Evolutionary conservation across 2,797 vertebrate species (phyloP).

Genomic region (Apogon hyalosoma): DNA sequence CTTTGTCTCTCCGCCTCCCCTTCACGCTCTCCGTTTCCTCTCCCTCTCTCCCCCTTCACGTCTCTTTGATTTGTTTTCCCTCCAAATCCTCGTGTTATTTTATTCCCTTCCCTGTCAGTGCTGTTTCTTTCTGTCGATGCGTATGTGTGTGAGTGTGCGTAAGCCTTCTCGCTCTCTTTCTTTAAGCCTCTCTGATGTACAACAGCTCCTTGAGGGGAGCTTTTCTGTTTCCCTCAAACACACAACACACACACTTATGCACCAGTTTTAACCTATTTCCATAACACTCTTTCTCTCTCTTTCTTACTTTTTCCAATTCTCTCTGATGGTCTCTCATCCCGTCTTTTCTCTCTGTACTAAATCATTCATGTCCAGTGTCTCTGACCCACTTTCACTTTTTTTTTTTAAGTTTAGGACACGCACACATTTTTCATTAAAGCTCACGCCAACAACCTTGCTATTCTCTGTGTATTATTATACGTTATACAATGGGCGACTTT

Average conservation of each 20-base stretch:
- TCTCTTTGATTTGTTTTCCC: constrained; percentile 83
- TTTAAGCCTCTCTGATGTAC: constrained; percentile 80
- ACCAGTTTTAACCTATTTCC: constrained; percentile 76
- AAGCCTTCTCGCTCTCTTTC: constrained; percentile 64
- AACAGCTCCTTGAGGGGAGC: constrained; percentile 79
- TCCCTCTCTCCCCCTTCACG: constrained; percentile 50
- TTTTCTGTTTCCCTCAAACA: constrained; percentile 64
- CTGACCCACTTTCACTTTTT: constrained; percentile 65
- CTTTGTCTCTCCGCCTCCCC: constrained; percentile 57
- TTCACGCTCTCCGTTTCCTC: constrained; percentile 27
- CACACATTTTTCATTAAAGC: constrained; percentile 43
- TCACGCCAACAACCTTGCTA: constrained; percentile 28
- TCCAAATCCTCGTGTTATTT: constrained; percentile 82
- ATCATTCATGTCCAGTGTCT: constrained; percentile 75
- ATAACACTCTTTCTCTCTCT: constrained; percentile 40
- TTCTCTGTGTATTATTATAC: constrained; percentile 38
- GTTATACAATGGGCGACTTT: constrained; percentile 39
- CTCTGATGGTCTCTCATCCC: constrained; percentile 60
- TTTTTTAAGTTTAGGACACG: constrained; percentile 44
- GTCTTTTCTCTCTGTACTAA: constrained; percentile 62
- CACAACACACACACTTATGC: constrained; percentile 42
- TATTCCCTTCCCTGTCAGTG: constrained; percentile 79
- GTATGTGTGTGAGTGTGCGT: constrained; percentile 32
- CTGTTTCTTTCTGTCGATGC: constrained; percentile 41
- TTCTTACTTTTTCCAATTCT: constrained; percentile 37